A percentile compares a stretch with the other conserved stretches of the same genome.
phyloP scores from a whole-genome alignment of 2,888 invertebrate genomes.

The Matsumyia berberina region DNA sequence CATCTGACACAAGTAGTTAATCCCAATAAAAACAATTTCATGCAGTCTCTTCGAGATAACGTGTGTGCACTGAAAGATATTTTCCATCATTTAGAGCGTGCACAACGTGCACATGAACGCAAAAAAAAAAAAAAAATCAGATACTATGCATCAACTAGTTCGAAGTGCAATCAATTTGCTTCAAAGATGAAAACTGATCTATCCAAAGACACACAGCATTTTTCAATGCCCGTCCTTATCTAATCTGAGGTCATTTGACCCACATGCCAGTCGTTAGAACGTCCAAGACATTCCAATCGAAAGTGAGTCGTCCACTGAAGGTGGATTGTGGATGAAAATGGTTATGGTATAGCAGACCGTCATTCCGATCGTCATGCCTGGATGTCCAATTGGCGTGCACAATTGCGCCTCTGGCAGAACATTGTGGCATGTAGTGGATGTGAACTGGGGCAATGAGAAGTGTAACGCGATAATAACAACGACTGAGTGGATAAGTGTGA shows the following conservation, averaged over 20 bases:
- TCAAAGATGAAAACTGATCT: not conserved
- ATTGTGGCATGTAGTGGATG: slow-evolving; percentile 35
- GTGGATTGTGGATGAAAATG: slow-evolving; percentile 41
- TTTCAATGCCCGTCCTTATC: slow-evolving; percentile 23
- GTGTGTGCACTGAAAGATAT: slow-evolving; percentile 7
- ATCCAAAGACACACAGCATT: not conserved
- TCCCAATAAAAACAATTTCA: not conserved
- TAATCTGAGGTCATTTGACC: slow-evolving; percentile 43
- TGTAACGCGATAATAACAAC: slow-evolving; percentile 56
- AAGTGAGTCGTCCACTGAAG: slow-evolving; percentile 54
- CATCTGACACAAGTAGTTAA: not conserved
- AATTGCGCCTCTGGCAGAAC: slow-evolving; percentile 56
- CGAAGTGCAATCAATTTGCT: slow-evolving; percentile 1
- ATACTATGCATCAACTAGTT: not conserved
- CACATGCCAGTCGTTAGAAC: slow-evolving; percentile 16
- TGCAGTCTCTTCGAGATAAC: slow-evolving; percentile 25
- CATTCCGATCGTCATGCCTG: slow-evolving; percentile 59
- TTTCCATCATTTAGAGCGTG: slow-evolving; percentile 21
- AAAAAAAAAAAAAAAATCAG: not conserved
- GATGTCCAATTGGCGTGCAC: slow-evolving; percentile 55
- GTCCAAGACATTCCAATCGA: slow-evolving; percentile 43
- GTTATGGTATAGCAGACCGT: slow-evolving; percentile 43
- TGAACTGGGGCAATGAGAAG: slow-evolving; percentile 60
- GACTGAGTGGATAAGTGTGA: slow-evolving; percentile 56
- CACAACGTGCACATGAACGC: no score